Base-by-base conservation (phyloP, 1,140 invertebrate genomes). In the Brachionus calyciflorus region DNA sequence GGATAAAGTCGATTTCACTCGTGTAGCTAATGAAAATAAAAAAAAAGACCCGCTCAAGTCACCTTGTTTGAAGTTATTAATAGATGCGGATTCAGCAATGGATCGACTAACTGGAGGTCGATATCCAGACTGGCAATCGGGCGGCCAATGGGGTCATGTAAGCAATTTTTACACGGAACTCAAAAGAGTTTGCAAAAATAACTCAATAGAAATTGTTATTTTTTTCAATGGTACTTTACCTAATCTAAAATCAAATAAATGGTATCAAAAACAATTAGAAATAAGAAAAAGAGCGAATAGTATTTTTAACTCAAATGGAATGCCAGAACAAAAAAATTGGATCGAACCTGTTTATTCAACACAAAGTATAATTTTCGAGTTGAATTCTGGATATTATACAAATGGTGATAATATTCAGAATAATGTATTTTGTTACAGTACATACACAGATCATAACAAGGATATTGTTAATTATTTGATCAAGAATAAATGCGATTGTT, bases 391-490 rank as follows among this genome's bases (percentile, higher is more conserved):
- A 24, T 9, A 24, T 9, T 41, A 26, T 3, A 46, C 5, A 17
- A 46, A 46, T 24, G 19, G 14, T 40, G 40, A 65, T 3, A 17
- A 19, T 10, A 10, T 24, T 1, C 21, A 7, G 7, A 65, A 41
- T 26, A 41, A 28, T n/a, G 30, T 44, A 21, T 65, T 65, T 65
- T 44, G 37, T 24, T 65, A 65, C 26, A 12, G 19, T 17, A 65
- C 60, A 14, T 44, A 24, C 5, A 3, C 9, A 19, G 37, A 65
- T 14, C 60, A 65, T 26, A 41, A 44, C 21, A 65, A 65, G 44
- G 60, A 65, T 19, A 65, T 65, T 41, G 14, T 46, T 10, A 21
- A 65, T 3, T 65, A 44, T 44, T 65, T 41, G 10, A 65, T 65
- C 10, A 19, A 65, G 9, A 65, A 65, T 37, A 12, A 65, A 46